Base-by-base conservation (phyloP, 2,113 vertebrate species). In the Lophius piscatorius region DNA sequence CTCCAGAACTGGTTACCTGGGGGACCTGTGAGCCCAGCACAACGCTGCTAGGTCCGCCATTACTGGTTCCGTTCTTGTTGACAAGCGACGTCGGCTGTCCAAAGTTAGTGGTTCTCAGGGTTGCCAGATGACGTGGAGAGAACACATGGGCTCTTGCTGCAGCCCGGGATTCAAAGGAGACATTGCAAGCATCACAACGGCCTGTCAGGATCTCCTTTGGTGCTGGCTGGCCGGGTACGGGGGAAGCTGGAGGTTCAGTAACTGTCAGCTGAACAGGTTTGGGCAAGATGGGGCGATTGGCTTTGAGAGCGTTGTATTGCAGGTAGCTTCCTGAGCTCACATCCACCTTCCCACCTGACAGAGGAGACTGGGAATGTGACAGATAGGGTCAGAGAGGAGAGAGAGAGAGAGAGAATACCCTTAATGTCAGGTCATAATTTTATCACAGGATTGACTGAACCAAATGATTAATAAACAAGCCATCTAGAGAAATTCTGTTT, bases 81-180 rank as follows among this genome's bases (percentile, higher is more conserved):
- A 88, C 63, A 11, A 90, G 81, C 0, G 88, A 70, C 0, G 84
- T 59, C 0, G 86, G 90, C 74, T 92, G 91, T 78, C 92, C 91
- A 84, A 92, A 92, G 88, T 91, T 91, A 84, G 90, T 91, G 87
- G 89, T 91, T 87, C 87, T 89, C 72, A 96, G 87, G 50, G 92
- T 94, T 63, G 93, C 92, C 58, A 97, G 87, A 45, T 97, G 95
- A 51, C 90, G 91, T 0, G 90, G 87, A 13, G 94, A 95, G 82
- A 97, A 97, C 78, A 97, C 94, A 14, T 97, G 95, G 69, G 93
- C 91, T 38, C 94, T 92, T 7, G 92, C 94, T 9, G 94, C 94
- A 9, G 94, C 93, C 4, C 94, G 92, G 73, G 95, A 95, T 66
- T 95, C 93, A 42, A 95, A 96, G 36, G 92, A 91, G 61, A 93